phyloP scores from a whole-genome alignment of 2,113 vertebrate genomes.

The Crotophaga sulcirostris region DNA sequence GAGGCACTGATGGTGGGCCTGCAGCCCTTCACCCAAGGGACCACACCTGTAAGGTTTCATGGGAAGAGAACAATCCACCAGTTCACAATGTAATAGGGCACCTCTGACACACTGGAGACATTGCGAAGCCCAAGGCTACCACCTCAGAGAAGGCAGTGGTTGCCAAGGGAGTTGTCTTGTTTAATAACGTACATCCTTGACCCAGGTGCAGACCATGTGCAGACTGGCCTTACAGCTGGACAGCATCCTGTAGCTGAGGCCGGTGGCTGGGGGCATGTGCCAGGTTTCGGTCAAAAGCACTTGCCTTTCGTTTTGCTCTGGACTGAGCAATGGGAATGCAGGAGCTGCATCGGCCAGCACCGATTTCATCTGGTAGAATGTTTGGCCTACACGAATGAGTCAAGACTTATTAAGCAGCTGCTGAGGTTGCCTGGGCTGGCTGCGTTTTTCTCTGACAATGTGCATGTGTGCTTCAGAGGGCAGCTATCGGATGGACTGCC shows the following conservation, averaged over 20 bases:
- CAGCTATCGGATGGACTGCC: background rate
- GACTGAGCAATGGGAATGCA: background rate
- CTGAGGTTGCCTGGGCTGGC: background rate
- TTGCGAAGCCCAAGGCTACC: background rate
- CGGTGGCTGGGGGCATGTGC: background rate
- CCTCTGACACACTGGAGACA: background rate
- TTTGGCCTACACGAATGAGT: background rate
- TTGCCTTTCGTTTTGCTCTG: constrained; percentile 40
- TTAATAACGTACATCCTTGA: background rate
- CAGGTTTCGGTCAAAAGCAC: constrained; percentile 1
- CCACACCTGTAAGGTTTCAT: background rate
- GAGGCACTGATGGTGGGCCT: background rate
- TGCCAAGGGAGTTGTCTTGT: background rate
- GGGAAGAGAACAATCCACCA: background rate
- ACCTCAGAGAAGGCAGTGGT: background rate
- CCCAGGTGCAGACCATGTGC: background rate
- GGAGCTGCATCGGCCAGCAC: background rate
- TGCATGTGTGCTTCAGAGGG: background rate
- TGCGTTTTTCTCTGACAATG: fast-evolving
- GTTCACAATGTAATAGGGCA: background rate
- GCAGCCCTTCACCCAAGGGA: background rate
- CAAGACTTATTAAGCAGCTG: constrained; percentile 13
- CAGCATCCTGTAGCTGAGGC: background rate
- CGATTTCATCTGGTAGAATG: background rate
- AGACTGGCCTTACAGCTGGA: background rate